Conservation (phyloP, 2,113 vertebrate species). For the Mormyrus iriodes region DNA sequence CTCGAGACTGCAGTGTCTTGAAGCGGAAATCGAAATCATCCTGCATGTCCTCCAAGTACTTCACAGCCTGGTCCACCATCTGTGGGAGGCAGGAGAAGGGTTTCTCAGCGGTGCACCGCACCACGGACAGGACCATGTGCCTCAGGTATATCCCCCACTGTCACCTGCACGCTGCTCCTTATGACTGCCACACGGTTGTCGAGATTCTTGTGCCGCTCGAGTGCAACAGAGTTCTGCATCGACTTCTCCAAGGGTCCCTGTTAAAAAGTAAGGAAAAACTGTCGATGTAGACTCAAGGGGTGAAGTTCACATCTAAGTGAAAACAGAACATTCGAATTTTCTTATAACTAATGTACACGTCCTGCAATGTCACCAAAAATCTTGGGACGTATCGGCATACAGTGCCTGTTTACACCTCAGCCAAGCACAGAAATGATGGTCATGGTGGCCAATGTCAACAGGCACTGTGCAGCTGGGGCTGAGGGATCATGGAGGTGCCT, state of each 20-base stretch:
- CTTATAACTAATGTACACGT: background rate
- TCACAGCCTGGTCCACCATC: conserved; percentile 91
- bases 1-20: conserved; percentile 88
- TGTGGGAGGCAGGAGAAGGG: conserved; percentile 34
- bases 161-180: conserved; percentile 81
- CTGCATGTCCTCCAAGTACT: conserved; percentile 90
- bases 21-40: conserved; percentile 97
- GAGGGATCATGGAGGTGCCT: conserved; percentile 9
- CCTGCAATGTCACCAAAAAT: background rate
- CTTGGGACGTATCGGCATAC: background rate
- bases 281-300: background rate
- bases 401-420: background rate
- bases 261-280: conserved; percentile 20
- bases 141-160: conserved; percentile 70
- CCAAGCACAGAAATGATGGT: background rate
- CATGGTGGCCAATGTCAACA: background rate
- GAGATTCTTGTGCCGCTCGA: conserved; percentile 81
- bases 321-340: background rate
- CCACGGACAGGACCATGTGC: background rate
- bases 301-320: background rate
- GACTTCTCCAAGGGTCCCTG: conserved; percentile 88
- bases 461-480: conserved; percentile 11
- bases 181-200: conserved; percentile 82
- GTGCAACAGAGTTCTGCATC: conserved; percentile 75
- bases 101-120: background rate